These are phyloP conservation scores for Chrysolina oricalcia DNA, from an alignment of 2,888 invertebrate species.

Conservation along the genomic window DNA sequence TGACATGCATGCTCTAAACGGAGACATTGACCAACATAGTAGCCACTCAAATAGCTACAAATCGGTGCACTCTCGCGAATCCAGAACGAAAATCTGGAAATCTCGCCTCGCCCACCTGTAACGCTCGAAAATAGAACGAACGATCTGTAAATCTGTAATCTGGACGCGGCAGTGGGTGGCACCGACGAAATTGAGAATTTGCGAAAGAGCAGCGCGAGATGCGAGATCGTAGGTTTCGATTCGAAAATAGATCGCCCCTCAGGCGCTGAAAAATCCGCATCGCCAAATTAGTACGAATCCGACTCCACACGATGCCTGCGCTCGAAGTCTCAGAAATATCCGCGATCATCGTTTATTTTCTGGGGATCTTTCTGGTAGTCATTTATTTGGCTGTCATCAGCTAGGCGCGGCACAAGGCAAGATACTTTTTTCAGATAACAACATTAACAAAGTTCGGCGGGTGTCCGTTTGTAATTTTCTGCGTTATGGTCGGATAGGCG, in stretches of 20 bases:
- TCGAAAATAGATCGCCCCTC: constrained; percentile 51
- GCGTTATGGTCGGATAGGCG: neutral
- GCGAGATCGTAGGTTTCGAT: constrained; percentile 6
- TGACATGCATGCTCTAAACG: neutral
- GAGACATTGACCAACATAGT: constrained; percentile 20
- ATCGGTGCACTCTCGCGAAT: constrained; percentile 24
- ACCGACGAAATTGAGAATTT: constrained; percentile 18
- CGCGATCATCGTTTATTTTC: constrained; percentile 61
- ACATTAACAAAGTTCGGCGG: constrained; percentile 28
- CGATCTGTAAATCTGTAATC: constrained; percentile 1
- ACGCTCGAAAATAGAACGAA: constrained; percentile 48
- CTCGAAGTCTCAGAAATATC: constrained; percentile 50
- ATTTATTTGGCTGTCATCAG: constrained; percentile 63
- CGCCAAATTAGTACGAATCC: constrained; percentile 59
- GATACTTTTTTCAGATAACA: constrained; percentile 38
- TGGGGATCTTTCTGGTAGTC: constrained; percentile 62
- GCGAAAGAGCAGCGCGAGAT: constrained; percentile 9
- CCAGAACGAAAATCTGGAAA: constrained; percentile 40
- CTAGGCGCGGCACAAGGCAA: constrained; percentile 53
- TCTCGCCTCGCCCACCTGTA: constrained; percentile 52
- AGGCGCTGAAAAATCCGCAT: constrained; percentile 49
- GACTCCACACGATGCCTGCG: constrained; percentile 52
- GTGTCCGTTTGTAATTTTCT: neutral
- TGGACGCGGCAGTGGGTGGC: constrained; percentile 39
- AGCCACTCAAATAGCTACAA: neutral